These are phyloP conservation scores for Pogonomyrmex barbatus DNA, from an alignment of 1,140 invertebrate genomes.

Conservation along the genomic window DNA sequence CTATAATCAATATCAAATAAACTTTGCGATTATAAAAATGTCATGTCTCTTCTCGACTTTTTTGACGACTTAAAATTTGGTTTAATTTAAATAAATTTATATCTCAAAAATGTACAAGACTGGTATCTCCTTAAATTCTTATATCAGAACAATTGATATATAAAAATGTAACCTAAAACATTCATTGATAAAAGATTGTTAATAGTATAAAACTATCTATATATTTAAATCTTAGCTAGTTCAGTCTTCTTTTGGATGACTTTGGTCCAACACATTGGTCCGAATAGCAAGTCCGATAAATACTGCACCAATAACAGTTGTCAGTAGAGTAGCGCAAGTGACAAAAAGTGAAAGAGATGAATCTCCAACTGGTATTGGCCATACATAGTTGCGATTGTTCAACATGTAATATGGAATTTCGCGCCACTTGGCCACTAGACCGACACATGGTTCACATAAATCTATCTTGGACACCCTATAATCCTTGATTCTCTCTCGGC, in stretches of 20 bases:
- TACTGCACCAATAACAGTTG: constrained; percentile 70
- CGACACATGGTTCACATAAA: constrained; percentile 78
- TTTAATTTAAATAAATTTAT: background rate
- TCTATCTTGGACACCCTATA: constrained; percentile 78
- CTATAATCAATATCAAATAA: no score
- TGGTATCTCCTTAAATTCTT: background rate
- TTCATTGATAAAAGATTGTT: background rate
- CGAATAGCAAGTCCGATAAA: constrained; percentile 70
- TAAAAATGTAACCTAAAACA: background rate
- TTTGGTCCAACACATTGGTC: constrained; percentile 14
- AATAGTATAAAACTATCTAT: background rate
- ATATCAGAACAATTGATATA: background rate
- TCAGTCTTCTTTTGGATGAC: constrained; percentile 61
- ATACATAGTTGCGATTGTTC: constrained; percentile 71
- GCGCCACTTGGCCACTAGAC: constrained; percentile 79
- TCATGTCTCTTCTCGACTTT: background rate
- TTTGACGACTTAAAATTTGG: background rate
- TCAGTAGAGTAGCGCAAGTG: constrained; percentile 71
- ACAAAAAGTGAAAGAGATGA: constrained; percentile 60
- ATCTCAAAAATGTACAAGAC: background rate
- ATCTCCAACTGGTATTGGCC: constrained; percentile 81
- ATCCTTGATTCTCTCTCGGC: constrained; percentile 77
- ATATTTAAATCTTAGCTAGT: constrained; percentile 2
- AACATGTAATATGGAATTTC: constrained; percentile 79
- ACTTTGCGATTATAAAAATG: background rate